phyloP scores from a whole-genome alignment of 2,113 vertebrate genomes.

The Aepyceros melampus region DNA sequence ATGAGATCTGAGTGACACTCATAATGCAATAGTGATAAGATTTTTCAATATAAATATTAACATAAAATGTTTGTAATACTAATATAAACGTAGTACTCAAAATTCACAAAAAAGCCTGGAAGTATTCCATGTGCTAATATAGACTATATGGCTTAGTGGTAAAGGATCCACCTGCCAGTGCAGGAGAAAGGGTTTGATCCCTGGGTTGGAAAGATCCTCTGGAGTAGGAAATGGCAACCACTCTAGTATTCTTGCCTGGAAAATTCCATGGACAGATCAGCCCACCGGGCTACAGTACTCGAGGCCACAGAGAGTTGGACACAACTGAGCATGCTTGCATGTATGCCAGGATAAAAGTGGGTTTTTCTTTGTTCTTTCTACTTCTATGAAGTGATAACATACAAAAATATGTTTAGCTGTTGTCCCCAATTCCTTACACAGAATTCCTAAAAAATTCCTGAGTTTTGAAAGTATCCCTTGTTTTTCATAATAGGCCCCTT shows the following conservation, averaged over 20 bases:
- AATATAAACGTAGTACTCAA: not conserved
- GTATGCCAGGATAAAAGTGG: not conserved
- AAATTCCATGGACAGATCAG: not conserved
- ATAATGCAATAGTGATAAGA: not conserved
- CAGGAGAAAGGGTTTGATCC: not conserved
- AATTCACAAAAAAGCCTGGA: not conserved
- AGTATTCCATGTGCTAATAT: not conserved
- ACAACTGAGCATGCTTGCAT: not conserved
- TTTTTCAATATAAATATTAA: constrained; percentile 14
- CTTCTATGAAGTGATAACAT: not conserved
- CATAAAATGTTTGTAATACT: not conserved
- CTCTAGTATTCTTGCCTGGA: not conserved
- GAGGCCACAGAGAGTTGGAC: not conserved
- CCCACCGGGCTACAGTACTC: not conserved
- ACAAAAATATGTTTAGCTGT: not conserved
- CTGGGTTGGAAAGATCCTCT: not conserved
- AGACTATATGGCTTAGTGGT: not conserved
- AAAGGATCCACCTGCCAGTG: not conserved
- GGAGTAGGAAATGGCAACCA: not conserved
- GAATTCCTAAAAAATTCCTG: not conserved
- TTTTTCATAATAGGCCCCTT: not conserved
- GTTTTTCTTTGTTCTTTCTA: not conserved
- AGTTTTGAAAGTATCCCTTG: not conserved
- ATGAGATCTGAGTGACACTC: constrained; percentile 20
- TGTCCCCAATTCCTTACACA: not conserved